Percentiles rank a stretch among this genome's conserved stretches.
These are phyloP conservation scores for Heteromurus nitidus DNA, from an alignment of 2,888 invertebrate species.

Conservation along the genomic window DNA sequence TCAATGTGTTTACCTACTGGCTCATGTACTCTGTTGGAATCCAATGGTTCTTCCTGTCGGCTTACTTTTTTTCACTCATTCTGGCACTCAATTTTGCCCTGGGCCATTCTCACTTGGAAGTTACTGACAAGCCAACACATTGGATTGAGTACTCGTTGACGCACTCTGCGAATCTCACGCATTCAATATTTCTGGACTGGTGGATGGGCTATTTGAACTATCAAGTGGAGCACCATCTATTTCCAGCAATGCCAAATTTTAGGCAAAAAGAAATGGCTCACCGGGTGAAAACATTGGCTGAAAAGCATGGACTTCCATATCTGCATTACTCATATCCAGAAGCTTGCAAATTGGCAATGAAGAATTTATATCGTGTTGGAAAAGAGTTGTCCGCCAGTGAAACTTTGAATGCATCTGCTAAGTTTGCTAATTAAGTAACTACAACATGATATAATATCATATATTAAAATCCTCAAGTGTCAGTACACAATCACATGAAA, in stretches of 20 bases:
- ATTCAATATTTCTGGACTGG: slow-evolving; percentile 43
- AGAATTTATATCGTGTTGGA: slow-evolving; percentile 32
- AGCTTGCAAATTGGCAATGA: slow-evolving; percentile 27
- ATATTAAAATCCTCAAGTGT: too few relatives aligned
- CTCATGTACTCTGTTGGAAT: not conserved
- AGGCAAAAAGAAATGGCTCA: slow-evolving; percentile 18
- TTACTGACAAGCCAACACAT: slow-evolving; percentile 57
- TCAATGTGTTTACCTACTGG: not conserved
- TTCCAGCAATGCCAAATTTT: slow-evolving; percentile 67
- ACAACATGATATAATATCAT: too few relatives aligned
- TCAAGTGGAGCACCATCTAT: slow-evolving; percentile 67
- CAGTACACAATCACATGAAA: too few relatives aligned
- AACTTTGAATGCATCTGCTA: too few relatives aligned
- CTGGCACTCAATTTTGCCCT: slow-evolving; percentile 49
- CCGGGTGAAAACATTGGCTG: slow-evolving; percentile 28
- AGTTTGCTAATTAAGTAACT: too few relatives aligned
- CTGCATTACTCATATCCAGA: slow-evolving; percentile 3
- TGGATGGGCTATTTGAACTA: too few relatives aligned
- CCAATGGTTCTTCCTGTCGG: not conserved
- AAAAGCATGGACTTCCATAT: slow-evolving; percentile 34
- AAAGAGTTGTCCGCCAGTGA: slow-evolving; percentile 16
- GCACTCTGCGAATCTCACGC: slow-evolving; percentile 59
- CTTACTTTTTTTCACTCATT: slow-evolving; percentile 31
- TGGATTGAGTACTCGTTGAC: slow-evolving; percentile 64
- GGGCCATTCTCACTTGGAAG: slow-evolving; percentile 55